Conservation (phyloP, 2,113 vertebrate species). For the Ochotona curzoniae region DNA sequence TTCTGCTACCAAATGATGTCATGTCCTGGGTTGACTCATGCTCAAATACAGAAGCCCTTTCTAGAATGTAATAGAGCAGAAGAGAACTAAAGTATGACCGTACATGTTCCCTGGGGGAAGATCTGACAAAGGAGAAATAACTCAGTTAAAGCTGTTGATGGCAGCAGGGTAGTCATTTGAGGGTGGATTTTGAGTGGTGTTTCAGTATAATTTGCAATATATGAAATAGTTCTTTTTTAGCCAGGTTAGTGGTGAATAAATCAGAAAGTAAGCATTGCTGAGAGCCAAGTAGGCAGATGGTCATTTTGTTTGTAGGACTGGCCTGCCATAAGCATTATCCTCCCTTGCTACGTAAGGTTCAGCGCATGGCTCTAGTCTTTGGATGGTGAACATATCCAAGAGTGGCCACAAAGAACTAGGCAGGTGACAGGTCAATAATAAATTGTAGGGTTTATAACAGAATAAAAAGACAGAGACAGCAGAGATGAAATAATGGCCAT, state of each 20-base stretch:
- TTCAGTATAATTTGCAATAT: neutral
- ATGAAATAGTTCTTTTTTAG: neutral
- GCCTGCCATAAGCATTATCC: neutral
- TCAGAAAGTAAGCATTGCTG: neutral
- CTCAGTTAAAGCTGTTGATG: neutral
- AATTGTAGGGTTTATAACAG: constrained; percentile 10
- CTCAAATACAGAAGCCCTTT: neutral
- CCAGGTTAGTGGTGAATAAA: neutral
- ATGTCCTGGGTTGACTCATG: neutral
- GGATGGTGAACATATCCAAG: neutral
- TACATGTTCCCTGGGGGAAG: neutral
- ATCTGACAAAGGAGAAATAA: neutral
- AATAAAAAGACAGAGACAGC: neutral
- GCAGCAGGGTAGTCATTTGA: neutral
- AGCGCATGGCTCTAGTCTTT: neutral
- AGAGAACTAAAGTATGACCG: neutral
- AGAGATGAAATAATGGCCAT: neutral
- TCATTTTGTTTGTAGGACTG: neutral
- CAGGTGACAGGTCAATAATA: neutral
- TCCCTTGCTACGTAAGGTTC: neutral
- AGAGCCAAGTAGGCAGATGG: neutral
- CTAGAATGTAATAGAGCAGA: neutral
- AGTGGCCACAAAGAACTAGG: too few species aligned
- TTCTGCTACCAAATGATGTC: neutral
- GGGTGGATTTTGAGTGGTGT: neutral